These are phyloP conservation scores for Cinara cedri DNA, from an alignment of 2,888 invertebrate genomes.

Conservation along the genomic window DNA sequence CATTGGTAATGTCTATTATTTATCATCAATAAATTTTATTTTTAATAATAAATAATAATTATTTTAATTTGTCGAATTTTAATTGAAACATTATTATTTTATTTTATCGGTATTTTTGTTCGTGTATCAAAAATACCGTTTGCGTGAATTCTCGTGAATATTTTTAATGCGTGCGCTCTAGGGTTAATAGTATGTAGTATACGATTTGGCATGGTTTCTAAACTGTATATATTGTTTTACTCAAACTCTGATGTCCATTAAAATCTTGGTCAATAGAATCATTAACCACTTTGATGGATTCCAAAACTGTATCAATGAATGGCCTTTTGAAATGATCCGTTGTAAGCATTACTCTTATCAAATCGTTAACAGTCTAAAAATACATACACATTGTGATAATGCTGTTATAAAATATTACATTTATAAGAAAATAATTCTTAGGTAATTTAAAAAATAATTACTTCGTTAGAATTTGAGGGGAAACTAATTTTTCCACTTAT, in stretches of 20 bases:
- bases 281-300: constrained; percentile 66
- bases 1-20: too few species aligned
- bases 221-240: constrained; percentile 4
- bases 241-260: background rate
- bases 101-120: too few species aligned
- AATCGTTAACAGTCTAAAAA: constrained; percentile 73
- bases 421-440: background rate
- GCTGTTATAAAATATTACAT: background rate
- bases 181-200: too few species aligned
- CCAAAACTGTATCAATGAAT: constrained; percentile 75
- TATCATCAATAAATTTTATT: too few species aligned
- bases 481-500: constrained; percentile 76
- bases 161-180: too few species aligned
- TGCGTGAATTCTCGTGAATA: too few species aligned
- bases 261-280: constrained; percentile 30
- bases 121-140: too few species aligned
- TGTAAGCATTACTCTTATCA: constrained; percentile 74
- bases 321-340: constrained; percentile 80
- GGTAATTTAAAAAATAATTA: constrained; percentile 6
- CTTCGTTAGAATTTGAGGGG: constrained; percentile 64
- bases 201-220: background rate
- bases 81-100: too few species aligned
- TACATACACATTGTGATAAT: constrained; percentile 59
- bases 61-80: too few species aligned
- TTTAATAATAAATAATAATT: too few species aligned